Base-by-base conservation (phyloP, 1,140 invertebrate genomes). In the Drosophila persimilis region DNA sequence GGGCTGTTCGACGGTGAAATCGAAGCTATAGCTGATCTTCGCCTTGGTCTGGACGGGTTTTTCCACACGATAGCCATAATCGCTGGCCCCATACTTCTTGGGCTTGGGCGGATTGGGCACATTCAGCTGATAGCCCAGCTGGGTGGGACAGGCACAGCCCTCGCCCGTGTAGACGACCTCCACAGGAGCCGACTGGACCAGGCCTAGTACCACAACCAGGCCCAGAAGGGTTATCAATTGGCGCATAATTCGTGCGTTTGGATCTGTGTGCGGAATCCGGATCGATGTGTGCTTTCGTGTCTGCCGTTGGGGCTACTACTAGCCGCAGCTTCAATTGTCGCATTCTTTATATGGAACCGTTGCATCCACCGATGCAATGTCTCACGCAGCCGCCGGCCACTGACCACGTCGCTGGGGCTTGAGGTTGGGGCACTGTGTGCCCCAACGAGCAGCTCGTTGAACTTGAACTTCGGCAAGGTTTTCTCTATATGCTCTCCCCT, bases 21-120 rank as follows among this genome's bases (percentile, higher is more conserved):
- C 90, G 29, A 91, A 90, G 59, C 81, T 81, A 41, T 91, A 90
- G 52, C 65, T 88, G 4, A 90, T 89, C 61, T 90, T 90, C 41
- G 83, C 80, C 66, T 90, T 90, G 22, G 77, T 54, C 57, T 77
- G 70, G 7, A 80, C 65, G n/a, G 90, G 90, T 22, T 81, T 80
- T 9, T 91, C 90, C 41, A 91, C 63, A 2, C 85, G 88, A 60
- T 90, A 91, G 31, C 80, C 80, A 45, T 90, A 88, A 31, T 90
- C 71, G 44, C 22, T 61, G 7, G 50, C 47, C 15, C 48, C 58
- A 22, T 67, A 72, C 55, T 76, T 81, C 56, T 65, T 78, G 2
- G 65, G 74, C 41, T 81, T 80, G 20, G 60, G 57, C 6, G 77
- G 63, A 20, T 53, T 71, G 44, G 89, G 89, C 29, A 90, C 73